Evolutionary conservation across 2,888 invertebrate species (phyloP).

Genomic region (Ditula angustiorana): DNA sequence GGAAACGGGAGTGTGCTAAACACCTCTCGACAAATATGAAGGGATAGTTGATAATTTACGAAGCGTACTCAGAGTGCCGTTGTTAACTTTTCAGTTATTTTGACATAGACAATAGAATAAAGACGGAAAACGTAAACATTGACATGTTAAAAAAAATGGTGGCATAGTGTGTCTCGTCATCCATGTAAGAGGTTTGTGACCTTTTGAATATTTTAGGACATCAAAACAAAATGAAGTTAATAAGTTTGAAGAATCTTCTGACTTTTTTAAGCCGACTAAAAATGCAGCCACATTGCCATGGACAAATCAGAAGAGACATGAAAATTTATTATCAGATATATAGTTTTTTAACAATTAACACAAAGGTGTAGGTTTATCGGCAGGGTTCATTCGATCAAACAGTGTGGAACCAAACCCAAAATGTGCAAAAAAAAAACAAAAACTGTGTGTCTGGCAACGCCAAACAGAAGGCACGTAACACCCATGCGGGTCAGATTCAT

Average conservation of each 20-base stretch:
- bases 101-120: neutral
- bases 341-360: neutral
- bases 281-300: neutral
- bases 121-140: no score
- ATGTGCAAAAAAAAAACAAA: conserved; percentile 1
- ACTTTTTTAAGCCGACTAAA: neutral
- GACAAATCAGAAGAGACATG: neutral
- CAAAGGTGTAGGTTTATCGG: conserved; percentile 4
- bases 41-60: neutral
- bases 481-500: conserved; percentile 3
- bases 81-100: neutral
- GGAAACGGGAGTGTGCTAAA: no score
- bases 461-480: neutral
- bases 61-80: neutral
- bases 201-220: neutral
- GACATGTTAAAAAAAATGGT: neutral
- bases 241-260: no score
- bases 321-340: neutral
- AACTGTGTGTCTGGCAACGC: neutral
- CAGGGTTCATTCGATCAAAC: neutral
- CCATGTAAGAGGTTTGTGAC: neutral
- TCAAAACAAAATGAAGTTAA: neutral
- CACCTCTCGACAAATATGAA: neutral
- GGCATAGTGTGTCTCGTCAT: neutral
- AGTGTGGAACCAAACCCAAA: neutral